phyloP scores from a whole-genome alignment of 2,888 invertebrate species.

The Hydrotaea diabolus region DNA sequence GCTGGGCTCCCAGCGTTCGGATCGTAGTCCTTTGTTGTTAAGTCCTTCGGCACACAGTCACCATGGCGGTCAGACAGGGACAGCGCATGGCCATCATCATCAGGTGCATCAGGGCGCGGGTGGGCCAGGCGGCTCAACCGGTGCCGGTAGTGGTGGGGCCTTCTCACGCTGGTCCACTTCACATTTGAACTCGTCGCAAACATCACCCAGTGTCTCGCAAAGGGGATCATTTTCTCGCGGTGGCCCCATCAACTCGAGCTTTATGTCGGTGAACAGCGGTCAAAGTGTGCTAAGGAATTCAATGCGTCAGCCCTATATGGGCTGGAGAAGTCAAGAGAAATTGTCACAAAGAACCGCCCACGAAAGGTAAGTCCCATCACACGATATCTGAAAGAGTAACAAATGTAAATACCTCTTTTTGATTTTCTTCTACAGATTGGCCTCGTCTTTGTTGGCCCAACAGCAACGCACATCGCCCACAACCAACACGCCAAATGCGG shows the following conservation, averaged over 20 bases:
- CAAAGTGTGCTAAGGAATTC: constrained; percentile 83
- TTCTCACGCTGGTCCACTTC: constrained; percentile 87
- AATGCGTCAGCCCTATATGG: constrained; percentile 93
- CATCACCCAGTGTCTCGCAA: constrained; percentile 88
- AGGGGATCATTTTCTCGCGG: constrained; percentile 87
- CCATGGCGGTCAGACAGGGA: constrained; percentile 78
- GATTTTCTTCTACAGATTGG: constrained; percentile 82
- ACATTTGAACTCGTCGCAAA: constrained; percentile 87
- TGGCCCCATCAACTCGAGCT: constrained; percentile 80
- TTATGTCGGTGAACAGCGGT: constrained; percentile 84
- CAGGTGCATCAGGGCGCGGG: constrained; percentile 46
- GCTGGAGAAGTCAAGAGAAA: constrained; percentile 94
- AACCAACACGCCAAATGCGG: constrained; percentile 71
- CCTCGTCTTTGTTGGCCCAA: constrained; percentile 85
- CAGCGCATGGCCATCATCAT: constrained; percentile 54
- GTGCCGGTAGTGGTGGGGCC: constrained; percentile 71
- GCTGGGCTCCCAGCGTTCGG: constrained; percentile 83
- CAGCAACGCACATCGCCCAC: constrained; percentile 71
- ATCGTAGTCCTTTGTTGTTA: constrained; percentile 80
- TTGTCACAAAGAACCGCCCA: constrained; percentile 91
- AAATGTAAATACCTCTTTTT: background rate
- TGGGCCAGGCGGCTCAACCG: constrained; percentile 49
- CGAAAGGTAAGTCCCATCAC: constrained; percentile 83
- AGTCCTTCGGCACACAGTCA: constrained; percentile 81
- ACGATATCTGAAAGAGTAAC: background rate